These are phyloP conservation scores for Leptinotarsa lineolata DNA, from an alignment of 1,140 invertebrate genomes.

Conservation along the genomic window DNA sequence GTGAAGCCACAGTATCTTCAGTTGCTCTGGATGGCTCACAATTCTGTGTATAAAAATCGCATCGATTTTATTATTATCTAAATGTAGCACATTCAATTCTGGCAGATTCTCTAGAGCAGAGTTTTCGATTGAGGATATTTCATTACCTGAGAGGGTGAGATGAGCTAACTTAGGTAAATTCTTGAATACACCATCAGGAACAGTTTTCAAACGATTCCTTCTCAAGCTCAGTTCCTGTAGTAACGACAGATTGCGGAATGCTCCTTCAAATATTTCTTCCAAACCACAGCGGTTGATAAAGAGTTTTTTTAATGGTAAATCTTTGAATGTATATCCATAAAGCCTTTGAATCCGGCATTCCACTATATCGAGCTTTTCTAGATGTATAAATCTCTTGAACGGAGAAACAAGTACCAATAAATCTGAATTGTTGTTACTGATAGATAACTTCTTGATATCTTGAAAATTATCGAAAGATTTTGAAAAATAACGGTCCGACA, in stretches of 20 bases:
- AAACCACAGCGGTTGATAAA: background rate
- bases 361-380: background rate
- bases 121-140: conserved; percentile 28
- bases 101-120: conserved; percentile 26
- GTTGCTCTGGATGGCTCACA: conserved; percentile 6
- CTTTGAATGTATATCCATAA: background rate
- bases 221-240: background rate
- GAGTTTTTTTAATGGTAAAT: conserved; percentile 12
- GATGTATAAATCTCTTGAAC: background rate
- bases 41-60: conserved; percentile 19
- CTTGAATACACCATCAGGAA: conserved; percentile 5
- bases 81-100: conserved; percentile 22
- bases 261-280: background rate
- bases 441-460: background rate
- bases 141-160: conserved; percentile 27
- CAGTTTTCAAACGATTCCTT: conserved; percentile 6
- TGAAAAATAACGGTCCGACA: background rate
- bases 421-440: background rate
- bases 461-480: background rate
- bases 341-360: background rate
- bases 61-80: conserved; percentile 28
- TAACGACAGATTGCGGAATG: conserved; percentile 23
- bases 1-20: conserved; percentile 30
- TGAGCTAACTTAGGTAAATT: conserved; percentile 20
- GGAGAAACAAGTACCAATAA: background rate